Percentiles rank a stretch among this genome's conserved stretches.
Evolutionary conservation across 1,140 invertebrate genomes (phyloP).

Genomic region (Calliphora vicina): DNA sequence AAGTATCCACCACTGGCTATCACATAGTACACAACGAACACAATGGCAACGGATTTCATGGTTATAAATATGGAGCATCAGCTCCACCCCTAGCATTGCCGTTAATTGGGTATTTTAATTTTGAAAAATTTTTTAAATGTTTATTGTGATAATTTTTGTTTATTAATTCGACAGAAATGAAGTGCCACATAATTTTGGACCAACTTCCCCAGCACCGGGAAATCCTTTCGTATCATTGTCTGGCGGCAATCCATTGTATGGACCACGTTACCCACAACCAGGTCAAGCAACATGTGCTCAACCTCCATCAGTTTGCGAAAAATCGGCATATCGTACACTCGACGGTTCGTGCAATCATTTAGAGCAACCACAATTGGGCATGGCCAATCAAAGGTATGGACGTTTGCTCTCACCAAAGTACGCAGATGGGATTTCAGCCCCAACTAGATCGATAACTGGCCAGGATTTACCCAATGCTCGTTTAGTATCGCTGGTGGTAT

Average conservation of each 20-base stretch:
- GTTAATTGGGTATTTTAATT: constrained; percentile 5
- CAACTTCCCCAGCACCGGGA: constrained; percentile 47
- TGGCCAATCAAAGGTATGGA: constrained; percentile 75
- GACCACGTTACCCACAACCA: constrained; percentile 48
- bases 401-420: constrained; percentile 84
- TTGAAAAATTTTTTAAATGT: neutral
- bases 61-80: neutral
- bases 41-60: constrained; percentile 19
- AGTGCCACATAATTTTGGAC: constrained; percentile 36
- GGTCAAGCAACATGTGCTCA: constrained; percentile 59
- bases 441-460: constrained; percentile 70
- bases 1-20: constrained; percentile 52
- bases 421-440: constrained; percentile 76
- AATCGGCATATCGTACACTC: constrained; percentile 73
- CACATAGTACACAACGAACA: constrained; percentile 54
- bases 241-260: constrained; percentile 43
- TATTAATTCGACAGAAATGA: constrained; percentile 45
- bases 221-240: constrained; percentile 49
- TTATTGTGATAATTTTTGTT: neutral
- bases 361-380: constrained; percentile 74
- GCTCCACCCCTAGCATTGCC: neutral
- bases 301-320: constrained; percentile 63
- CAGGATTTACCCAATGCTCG: constrained; percentile 74
- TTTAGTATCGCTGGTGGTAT: constrained; percentile 73
- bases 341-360: constrained; percentile 91